A percentile compares a stretch with the other conserved stretches of the same genome.
phyloP scores from a whole-genome alignment of 2,797 vertebrate species.

The Saxicola maurus region DNA sequence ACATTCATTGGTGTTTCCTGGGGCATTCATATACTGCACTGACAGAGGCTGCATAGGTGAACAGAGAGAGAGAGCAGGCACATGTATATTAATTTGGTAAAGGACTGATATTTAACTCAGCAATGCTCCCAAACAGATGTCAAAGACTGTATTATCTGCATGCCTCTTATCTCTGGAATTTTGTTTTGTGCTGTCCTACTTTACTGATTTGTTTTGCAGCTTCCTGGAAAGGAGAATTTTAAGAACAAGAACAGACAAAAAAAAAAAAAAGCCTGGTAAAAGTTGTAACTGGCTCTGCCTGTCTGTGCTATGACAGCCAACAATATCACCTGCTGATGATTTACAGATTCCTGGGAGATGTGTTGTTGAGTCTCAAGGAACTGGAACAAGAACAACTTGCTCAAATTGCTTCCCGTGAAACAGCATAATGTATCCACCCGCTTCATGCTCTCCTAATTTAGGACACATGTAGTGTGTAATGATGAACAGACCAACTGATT shows the following conservation, averaged over 20 bases:
- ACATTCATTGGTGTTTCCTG: neutral
- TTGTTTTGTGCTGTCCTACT: constrained; percentile 16
- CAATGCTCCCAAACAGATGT: constrained; percentile 17
- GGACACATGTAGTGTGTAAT: neutral
- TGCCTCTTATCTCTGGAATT: constrained; percentile 44
- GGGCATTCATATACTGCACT: neutral
- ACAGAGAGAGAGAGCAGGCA: neutral
- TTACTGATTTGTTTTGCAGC: constrained; percentile 19
- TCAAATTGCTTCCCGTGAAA: neutral
- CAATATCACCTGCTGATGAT: constrained; percentile 39
- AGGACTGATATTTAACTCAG: constrained; percentile 27
- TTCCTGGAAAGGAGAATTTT: neutral
- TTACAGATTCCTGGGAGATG: constrained; percentile 41
- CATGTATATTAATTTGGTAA: neutral
- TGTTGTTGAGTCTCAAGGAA: constrained; percentile 21
- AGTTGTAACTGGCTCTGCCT: neutral
- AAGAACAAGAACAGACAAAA: constrained; percentile 4
- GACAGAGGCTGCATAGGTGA: neutral
- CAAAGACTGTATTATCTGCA: constrained; percentile 15
- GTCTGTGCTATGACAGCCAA: neutral
- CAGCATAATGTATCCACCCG: neutral
- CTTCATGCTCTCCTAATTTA: constrained; percentile 11
- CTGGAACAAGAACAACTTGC: neutral
- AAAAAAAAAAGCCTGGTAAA: neutral
- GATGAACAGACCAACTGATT: constrained; percentile 7